phyloP scores from a whole-genome alignment of 2,888 invertebrate genomes.

The Polylopha cassiicola region DNA sequence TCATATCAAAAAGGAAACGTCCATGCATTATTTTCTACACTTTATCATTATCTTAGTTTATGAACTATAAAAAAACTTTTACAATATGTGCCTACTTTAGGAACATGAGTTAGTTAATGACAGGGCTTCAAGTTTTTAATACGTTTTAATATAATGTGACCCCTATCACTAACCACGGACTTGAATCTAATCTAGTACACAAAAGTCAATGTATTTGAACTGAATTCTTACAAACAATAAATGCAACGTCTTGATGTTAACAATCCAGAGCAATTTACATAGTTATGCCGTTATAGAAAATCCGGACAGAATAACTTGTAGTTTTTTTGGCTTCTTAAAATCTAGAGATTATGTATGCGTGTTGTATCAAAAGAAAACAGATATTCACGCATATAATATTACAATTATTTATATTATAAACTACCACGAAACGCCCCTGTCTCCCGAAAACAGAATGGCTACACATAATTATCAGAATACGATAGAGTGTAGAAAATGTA shows the following conservation, averaged over 20 bases:
- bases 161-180: constrained; percentile 9
- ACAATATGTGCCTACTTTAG: constrained; percentile 56
- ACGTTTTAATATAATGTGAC: neutral
- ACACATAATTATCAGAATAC: constrained; percentile 36
- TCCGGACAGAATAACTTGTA: too few relatives aligned
- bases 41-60: constrained; percentile 59
- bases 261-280: constrained; percentile 1
- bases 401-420: constrained; percentile 5
- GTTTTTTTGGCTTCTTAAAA: too few relatives aligned
- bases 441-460: constrained; percentile 23
- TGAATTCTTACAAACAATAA: constrained; percentile 17
- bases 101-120: constrained; percentile 59
- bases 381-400: too few relatives aligned
- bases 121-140: constrained; percentile 32
- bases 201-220: too few relatives aligned
- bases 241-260: constrained; percentile 20
- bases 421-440: constrained; percentile 21
- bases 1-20: constrained; percentile 74
- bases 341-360: too few relatives aligned
- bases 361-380: too few relatives aligned
- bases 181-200: constrained; percentile 19
- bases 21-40: constrained; percentile 74
- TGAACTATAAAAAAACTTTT: constrained; percentile 51
- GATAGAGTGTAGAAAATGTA: constrained; percentile 75
- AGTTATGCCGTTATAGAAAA: too few relatives aligned